A percentile compares a stretch with the other conserved stretches of the same genome.
Conservation (phyloP, 2,888 invertebrate species). For the Harpalus rufipes region DNA sequence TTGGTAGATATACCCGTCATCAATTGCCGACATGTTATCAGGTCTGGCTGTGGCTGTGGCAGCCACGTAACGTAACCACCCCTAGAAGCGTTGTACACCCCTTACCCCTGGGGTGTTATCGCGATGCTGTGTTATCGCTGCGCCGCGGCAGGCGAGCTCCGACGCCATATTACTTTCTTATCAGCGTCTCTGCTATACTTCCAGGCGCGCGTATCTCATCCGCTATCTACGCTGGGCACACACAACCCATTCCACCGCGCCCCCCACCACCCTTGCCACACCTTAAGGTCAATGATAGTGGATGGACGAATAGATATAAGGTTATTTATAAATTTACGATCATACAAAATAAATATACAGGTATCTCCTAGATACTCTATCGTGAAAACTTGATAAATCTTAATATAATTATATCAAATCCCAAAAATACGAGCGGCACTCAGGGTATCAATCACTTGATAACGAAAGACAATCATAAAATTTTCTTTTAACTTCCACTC, state of each 20-base stretch:
- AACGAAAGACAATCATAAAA: no score
- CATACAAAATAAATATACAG: not conserved
- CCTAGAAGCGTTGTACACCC: conserved; percentile 16
- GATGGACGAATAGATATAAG: not conserved
- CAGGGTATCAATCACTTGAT: no score
- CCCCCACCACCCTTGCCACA: conserved; percentile 68
- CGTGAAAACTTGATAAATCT: no score
- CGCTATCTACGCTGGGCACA: conserved; percentile 75
- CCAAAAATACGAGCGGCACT: no score
- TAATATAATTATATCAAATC: no score
- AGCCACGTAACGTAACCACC: conserved; percentile 68
- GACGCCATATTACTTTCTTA: conserved; percentile 77
- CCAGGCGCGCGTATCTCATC: conserved; percentile 74
- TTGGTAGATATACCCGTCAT: conserved; percentile 59
- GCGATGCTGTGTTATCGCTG: conserved; percentile 34
- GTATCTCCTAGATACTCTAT: not conserved
- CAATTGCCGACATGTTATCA: conserved; percentile 58
- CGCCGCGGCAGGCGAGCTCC: conserved; percentile 38
- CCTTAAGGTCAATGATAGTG: conserved; percentile 55
- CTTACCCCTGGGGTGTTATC: conserved; percentile 28
- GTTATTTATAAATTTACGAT: not conserved
- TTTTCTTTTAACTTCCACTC: no score
- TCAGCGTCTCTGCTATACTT: conserved; percentile 73
- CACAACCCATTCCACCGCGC: conserved; percentile 70
- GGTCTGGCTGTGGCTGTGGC: conserved; percentile 42